phyloP scores from a whole-genome alignment of 2,797 vertebrate species.

The Macrochelys suwanniensis region DNA sequence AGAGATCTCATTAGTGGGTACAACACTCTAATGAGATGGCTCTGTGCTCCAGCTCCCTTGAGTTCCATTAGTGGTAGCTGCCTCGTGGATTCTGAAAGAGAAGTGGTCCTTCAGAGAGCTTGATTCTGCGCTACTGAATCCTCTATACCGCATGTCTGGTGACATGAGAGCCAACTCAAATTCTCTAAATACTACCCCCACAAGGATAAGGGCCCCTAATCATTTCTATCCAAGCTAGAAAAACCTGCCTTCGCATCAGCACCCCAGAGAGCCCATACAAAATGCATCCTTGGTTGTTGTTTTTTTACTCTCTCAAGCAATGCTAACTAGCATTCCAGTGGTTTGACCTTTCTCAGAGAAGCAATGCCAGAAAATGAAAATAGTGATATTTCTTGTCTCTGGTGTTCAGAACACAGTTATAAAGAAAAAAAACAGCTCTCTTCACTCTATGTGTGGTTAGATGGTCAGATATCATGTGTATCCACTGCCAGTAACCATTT shows the following conservation, averaged over 20 bases:
- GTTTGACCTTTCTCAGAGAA: slow-evolving; percentile 70
- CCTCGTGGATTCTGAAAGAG: neutral
- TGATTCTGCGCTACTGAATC: neutral
- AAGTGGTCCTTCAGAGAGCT: neutral
- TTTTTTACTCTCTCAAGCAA: slow-evolving; percentile 5
- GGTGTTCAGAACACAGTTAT: slow-evolving; percentile 32
- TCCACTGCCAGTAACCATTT: neutral
- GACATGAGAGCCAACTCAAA: slow-evolving; percentile 3
- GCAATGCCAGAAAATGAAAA: slow-evolving; percentile 38
- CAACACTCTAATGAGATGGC: neutral
- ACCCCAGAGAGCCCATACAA: neutral
- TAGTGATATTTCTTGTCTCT: slow-evolving; percentile 44
- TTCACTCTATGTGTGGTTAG: neutral
- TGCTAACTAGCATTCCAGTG: slow-evolving; percentile 59
- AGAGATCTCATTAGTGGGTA: neutral
- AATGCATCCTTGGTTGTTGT: slow-evolving; percentile 23
- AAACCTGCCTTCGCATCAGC: slow-evolving; percentile 6
- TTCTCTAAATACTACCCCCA: slow-evolving; percentile 23
- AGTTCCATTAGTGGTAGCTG: slow-evolving; percentile 1
- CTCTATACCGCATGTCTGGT: neutral
- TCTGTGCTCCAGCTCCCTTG: neutral
- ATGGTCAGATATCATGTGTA: neutral
- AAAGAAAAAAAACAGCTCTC: neutral
- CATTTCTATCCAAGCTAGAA: slow-evolving; percentile 17
- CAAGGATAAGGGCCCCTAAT: neutral